Evolutionary conservation across 2,113 vertebrate genomes (phyloP).

Genomic region (Pavo muticus): DNA sequence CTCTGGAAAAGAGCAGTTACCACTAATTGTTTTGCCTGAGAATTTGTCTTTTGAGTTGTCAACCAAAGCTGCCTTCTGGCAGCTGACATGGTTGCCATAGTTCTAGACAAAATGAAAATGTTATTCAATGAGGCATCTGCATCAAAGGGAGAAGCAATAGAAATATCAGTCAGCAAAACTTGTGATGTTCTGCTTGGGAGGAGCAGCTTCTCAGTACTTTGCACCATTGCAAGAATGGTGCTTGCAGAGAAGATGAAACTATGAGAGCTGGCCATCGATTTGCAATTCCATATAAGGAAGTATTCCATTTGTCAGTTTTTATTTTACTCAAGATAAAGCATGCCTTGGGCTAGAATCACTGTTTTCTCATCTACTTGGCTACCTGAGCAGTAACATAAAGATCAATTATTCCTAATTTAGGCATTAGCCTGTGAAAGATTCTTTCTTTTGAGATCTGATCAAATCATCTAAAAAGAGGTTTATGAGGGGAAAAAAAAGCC

Average conservation of each 20-base stretch:
- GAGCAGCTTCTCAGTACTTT: background rate
- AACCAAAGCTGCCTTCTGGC: conserved; percentile 65
- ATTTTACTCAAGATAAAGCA: background rate
- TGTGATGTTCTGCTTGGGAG: conserved; percentile 32
- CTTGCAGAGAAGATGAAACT: background rate
- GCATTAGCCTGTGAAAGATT: background rate
- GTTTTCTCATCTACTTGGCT: background rate
- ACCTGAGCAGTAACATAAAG: background rate
- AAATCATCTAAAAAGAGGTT: background rate
- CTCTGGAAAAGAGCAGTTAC: conserved; percentile 58
- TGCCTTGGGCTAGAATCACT: background rate
- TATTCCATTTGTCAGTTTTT: conserved; percentile 36
- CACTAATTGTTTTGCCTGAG: conserved; percentile 68
- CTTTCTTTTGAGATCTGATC: background rate
- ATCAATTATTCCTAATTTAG: background rate
- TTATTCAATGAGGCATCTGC: conserved; percentile 33
- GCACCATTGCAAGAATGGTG: background rate
- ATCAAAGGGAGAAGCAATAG: conserved; percentile 11
- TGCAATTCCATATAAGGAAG: conserved; percentile 45
- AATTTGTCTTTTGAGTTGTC: conserved; percentile 50
- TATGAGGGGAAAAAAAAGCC: fast-evolving
- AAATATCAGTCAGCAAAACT: conserved; percentile 60
- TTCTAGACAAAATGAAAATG: conserved; percentile 64
- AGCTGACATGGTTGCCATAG: conserved; percentile 66
- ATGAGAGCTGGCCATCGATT: background rate